Base-by-base conservation (phyloP, 1,140 invertebrate species). In the Diorhabda elongata region DNA sequence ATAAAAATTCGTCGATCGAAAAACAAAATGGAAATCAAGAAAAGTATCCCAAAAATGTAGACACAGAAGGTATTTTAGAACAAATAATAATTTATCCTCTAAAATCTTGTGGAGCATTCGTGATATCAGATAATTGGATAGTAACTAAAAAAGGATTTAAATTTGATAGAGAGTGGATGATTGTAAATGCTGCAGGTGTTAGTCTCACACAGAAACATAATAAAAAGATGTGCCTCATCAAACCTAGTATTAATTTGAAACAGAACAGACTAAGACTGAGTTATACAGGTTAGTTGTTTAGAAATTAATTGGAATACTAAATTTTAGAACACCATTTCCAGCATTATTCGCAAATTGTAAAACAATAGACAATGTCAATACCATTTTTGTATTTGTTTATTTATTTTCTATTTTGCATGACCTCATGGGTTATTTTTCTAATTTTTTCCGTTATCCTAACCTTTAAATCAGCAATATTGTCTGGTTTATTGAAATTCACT, bases 131-230 rank as follows among this genome's bases (percentile, higher is more conserved):
- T 66, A 81, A 81, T n/a, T 97, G 95, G 94, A 83, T 83, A 52
- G 80, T 97, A 45, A 88, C 87, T 42, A 71, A 77, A 0, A 89
- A 87, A 75, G 96, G 96, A 2, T 84, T 98, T 11, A 83, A 90
- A 76, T 97, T 92, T 81, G 97, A 98, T 81, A 85, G 96, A 74
- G 86, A 92, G 76, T 98, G 95, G 95, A 94, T 97, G 91, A 90
- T 98, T 68, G 84, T 96, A 2, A 92, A 89, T 72, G 81, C 84
- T 9, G 84, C 87, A 76, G 95, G 95, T 42, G 86, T 91, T 58
- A 91, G 90, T 68, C 78, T 98, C 9, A 97, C 93, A 44, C 95
- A 98, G 81, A 98, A 98, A 80, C 87, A 91, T 64, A 88, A 91
- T 75, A 86, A 90, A 1, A 87, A 85, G 71, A 84, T 98, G 75